phyloP scores from a whole-genome alignment of 2,888 invertebrate species.

The Mythimna loreyi region DNA sequence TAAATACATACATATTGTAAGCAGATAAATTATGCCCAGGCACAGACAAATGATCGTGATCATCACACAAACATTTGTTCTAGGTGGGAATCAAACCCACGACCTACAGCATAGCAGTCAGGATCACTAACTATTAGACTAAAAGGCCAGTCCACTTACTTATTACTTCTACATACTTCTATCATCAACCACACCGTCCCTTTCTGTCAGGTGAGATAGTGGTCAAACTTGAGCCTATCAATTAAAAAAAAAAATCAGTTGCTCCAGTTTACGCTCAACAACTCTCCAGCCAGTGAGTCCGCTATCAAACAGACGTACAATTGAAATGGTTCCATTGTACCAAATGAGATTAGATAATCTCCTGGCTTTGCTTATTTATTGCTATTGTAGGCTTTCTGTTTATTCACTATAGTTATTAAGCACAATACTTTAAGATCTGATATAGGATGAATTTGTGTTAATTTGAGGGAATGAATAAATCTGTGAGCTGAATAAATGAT shows the following conservation, averaged over 20 bases:
- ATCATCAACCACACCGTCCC: too few relatives aligned
- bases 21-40: too few relatives aligned
- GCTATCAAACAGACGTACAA: slow-evolving; percentile 54
- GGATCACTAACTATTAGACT: too few relatives aligned
- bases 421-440: slow-evolving; percentile 41
- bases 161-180: too few relatives aligned
- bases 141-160: too few relatives aligned
- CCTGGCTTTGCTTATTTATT: slow-evolving; percentile 44
- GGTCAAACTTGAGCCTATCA: too few relatives aligned
- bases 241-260: neutral
- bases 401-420: slow-evolving; percentile 42
- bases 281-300: slow-evolving; percentile 19
- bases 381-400: slow-evolving; percentile 49
- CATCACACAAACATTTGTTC: too few relatives aligned
- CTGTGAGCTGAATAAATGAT: slow-evolving; percentile 5
- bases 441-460: slow-evolving; percentile 28
- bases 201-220: too few relatives aligned
- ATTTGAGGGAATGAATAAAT: slow-evolving; percentile 31
- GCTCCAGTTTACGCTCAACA: slow-evolving; percentile 5
- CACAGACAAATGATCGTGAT: too few relatives aligned
- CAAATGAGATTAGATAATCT: slow-evolving; percentile 70
- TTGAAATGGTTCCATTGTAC: slow-evolving; percentile 70
- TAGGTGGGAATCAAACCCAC: too few relatives aligned
- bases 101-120: too few relatives aligned
- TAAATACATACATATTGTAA: too few relatives aligned